phyloP scores from a whole-genome alignment of 2,888 invertebrate species.

The Serripes groenlandicus region DNA sequence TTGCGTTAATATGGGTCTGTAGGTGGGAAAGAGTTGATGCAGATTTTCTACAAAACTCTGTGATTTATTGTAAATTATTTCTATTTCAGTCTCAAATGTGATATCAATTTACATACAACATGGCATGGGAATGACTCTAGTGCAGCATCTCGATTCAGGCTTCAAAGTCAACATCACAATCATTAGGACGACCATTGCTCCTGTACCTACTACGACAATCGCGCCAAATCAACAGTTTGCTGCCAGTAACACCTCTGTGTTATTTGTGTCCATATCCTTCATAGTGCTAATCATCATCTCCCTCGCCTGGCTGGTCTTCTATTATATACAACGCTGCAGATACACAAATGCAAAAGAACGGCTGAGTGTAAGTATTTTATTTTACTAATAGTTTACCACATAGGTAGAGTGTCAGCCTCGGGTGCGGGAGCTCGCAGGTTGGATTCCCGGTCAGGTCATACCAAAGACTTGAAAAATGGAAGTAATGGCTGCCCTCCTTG shows the following conservation, averaged over 20 bases:
- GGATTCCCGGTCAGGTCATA: no score
- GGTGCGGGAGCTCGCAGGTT: no score
- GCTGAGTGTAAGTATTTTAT: slow-evolving; percentile 91
- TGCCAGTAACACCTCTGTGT: slow-evolving; percentile 93
- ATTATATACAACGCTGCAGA: slow-evolving; percentile 97
- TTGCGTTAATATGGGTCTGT: no score
- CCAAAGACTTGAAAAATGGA: no score
- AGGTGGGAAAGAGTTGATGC: no score
- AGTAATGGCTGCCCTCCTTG: no score
- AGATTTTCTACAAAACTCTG: no score
- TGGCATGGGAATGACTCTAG: slow-evolving; percentile 46
- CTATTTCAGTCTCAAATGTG: slow-evolving; percentile 64
- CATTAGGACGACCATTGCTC: slow-evolving; percentile 10
- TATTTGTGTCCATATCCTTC: slow-evolving; percentile 98
- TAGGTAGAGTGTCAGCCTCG: no score
- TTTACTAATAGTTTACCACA: no score
- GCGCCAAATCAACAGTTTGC: slow-evolving; percentile 58
- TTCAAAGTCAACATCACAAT: slow-evolving; percentile 63
- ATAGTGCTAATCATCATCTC: slow-evolving; percentile 98
- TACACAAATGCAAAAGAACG: slow-evolving; percentile 98
- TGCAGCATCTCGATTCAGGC: slow-evolving; percentile 45
- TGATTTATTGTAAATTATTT: no score
- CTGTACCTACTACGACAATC: background rate
- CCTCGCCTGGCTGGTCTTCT: slow-evolving; percentile 97
- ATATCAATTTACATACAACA: slow-evolving; percentile 61